Percentiles rank a stretch among this genome's conserved stretches.
Evolutionary conservation across 2,888 invertebrate genomes (phyloP).

Genomic region (Linyphia triangularis): DNA sequence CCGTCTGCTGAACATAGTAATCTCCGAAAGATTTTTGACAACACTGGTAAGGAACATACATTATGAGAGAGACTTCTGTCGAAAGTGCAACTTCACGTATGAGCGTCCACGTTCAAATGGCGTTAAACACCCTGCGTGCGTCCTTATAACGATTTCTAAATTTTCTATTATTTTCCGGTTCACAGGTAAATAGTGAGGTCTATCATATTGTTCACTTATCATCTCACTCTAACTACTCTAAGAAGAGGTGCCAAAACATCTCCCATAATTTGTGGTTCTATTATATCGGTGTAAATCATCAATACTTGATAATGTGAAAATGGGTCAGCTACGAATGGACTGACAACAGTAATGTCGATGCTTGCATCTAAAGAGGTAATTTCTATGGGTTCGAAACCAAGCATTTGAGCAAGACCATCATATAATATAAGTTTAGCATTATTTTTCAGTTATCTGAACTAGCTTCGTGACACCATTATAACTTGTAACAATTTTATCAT

Average conservation of each 20-base stretch:
- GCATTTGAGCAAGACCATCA: background rate
- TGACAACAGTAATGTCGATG: background rate
- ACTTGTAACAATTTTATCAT: background rate
- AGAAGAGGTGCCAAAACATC: constrained; percentile 77
- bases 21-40: constrained; percentile 29
- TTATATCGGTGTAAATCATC: constrained; percentile 77
- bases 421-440: background rate
- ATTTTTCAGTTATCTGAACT: background rate
- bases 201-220: background rate
- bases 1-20: background rate
- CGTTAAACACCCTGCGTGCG: constrained; percentile 11
- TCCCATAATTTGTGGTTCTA: constrained; percentile 76
- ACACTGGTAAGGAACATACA: constrained; percentile 26
- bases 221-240: constrained; percentile 76
- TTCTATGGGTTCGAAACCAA: constrained; percentile 17
- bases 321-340: constrained; percentile 16
- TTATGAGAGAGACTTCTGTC: constrained; percentile 9
- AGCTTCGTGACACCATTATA: constrained; percentile 5
- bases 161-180: background rate
- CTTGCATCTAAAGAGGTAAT: background rate
- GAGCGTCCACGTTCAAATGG: constrained; percentile 43
- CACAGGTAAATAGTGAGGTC: constrained; percentile 38
- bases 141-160: constrained; percentile 21
- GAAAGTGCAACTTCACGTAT: constrained; percentile 18
- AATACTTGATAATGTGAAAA: constrained; percentile 23